Evolutionary conservation across 92 coral and sea anemone species (phyloP).

Genomic region (Epizoanthus stellaris): DNA sequence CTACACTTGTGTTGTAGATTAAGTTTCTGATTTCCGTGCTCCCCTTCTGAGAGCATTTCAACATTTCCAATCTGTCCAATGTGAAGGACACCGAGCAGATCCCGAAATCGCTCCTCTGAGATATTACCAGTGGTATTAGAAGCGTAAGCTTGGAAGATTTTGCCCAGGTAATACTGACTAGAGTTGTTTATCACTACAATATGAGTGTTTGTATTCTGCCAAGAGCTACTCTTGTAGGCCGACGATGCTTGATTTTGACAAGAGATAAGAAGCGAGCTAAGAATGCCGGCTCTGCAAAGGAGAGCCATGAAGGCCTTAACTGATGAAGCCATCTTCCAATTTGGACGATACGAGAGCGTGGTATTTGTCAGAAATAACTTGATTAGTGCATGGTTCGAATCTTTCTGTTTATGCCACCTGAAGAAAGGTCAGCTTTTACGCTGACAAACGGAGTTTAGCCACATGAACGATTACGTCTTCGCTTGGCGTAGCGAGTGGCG

Average conservation of each 20-base stretch:
- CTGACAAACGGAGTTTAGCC: neutral
- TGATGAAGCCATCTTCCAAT: conserved; percentile 41
- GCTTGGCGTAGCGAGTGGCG: neutral
- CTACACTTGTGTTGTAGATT: neutral
- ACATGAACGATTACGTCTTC: neutral
- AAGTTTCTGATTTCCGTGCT: neutral
- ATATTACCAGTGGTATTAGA: conserved; percentile 50
- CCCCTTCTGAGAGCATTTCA: conserved; percentile 1
- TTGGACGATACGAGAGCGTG: neutral
- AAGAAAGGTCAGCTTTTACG: neutral
- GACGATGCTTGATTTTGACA: conserved; percentile 15
- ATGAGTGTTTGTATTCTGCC: neutral
- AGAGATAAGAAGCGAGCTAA: neutral
- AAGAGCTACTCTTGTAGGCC: conserved; percentile 9
- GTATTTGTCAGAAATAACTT: neutral
- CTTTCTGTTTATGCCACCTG: neutral
- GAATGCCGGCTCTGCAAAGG: conserved; percentile 14
- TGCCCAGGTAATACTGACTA: conserved; percentile 47
- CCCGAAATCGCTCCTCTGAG: conserved; percentile 48
- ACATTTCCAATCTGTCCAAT: conserved; percentile 47
- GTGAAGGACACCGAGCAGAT: conserved; percentile 45
- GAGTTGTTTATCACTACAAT: conserved; percentile 49
- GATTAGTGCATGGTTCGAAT: neutral
- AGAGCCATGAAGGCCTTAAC: conserved; percentile 11
- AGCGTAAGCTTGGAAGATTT: conserved; percentile 59